phyloP scores from a whole-genome alignment of 2,113 vertebrate species.

The Megalops atlanticus region DNA sequence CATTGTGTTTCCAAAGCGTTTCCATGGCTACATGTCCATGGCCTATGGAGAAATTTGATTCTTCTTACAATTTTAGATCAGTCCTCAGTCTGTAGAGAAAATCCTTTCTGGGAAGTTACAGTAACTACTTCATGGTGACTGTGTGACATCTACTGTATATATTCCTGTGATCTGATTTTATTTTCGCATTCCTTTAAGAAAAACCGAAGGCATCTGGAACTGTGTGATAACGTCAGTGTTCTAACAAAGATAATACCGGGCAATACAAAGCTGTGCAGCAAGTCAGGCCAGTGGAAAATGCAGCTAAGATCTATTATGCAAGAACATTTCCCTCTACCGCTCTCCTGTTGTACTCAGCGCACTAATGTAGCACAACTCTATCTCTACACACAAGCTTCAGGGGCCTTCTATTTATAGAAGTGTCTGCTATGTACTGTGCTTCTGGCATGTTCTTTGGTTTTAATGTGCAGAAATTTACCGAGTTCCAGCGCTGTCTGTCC shows the following conservation, averaged over 20 bases:
- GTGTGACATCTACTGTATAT: neutral
- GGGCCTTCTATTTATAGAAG: slow-evolving; percentile 67
- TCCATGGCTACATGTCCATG: slow-evolving; percentile 32
- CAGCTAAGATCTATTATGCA: neutral
- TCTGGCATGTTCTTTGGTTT: slow-evolving; percentile 55
- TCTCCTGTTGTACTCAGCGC: slow-evolving; percentile 42
- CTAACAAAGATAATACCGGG: neutral
- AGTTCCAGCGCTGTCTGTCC: slow-evolving; percentile 28
- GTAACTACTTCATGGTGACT: neutral
- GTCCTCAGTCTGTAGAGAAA: neutral
- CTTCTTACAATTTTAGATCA: neutral
- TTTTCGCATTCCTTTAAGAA: too few relatives aligned
- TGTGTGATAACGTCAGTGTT: neutral
- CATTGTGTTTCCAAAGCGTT: slow-evolving; percentile 9
- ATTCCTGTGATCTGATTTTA: too few relatives aligned
- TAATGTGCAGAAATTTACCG: slow-evolving; percentile 44
- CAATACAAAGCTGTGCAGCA: neutral
- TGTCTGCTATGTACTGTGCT: slow-evolving; percentile 57
- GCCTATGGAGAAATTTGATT: neutral
- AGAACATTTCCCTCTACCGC: slow-evolving; percentile 31
- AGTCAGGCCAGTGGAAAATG: neutral
- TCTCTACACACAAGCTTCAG: slow-evolving; percentile 57
- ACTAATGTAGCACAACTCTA: slow-evolving; percentile 58
- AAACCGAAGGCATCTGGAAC: neutral
- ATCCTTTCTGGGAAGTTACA: too few relatives aligned